A percentile compares a stretch with the other conserved stretches of the same genome.
phyloP scores from a whole-genome alignment of 1,140 invertebrate genomes.

The Vollenhovia emeryi region DNA sequence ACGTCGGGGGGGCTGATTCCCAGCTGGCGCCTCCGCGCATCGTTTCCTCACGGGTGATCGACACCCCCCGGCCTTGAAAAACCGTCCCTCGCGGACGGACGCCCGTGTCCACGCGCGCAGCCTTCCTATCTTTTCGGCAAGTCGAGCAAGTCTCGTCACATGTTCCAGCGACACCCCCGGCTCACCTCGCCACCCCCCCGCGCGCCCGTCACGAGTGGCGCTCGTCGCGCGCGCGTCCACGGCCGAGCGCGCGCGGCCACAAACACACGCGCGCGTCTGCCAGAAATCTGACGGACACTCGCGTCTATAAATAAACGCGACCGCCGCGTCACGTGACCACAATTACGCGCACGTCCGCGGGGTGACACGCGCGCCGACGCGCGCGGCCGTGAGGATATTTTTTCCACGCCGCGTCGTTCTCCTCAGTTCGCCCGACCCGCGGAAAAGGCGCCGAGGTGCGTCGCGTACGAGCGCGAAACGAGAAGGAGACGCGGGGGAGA shows the following conservation, averaged over 20 bases:
- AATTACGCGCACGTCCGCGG: slow-evolving; percentile 11
- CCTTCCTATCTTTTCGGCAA: not conserved
- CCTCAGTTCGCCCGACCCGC: not conserved
- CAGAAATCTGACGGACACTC: not conserved
- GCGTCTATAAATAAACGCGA: slow-evolving; percentile 45
- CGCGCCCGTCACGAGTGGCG: slow-evolving; percentile 3
- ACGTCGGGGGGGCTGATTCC: not conserved
- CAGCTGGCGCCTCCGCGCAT: not conserved
- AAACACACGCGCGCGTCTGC: not conserved
- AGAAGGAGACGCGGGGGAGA: not conserved
- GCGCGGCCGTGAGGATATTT: slow-evolving; percentile 20
- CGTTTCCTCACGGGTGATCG: not conserved
- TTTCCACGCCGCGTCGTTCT: not conserved
- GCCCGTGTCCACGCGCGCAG: not conserved
- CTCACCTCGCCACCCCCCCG: no score
- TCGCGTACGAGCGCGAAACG: not conserved
- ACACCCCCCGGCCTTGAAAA: not conserved
- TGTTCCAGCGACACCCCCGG: not conserved
- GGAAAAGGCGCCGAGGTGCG: not conserved
- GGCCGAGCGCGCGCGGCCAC: no score
- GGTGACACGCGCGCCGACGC: not conserved
- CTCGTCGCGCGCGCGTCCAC: not conserved
- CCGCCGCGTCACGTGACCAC: slow-evolving; percentile 22
- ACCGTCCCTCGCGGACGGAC: not conserved
- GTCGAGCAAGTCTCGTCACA: no score